phyloP scores from a whole-genome alignment of 30 jellyfish, hydroid and myxozoan genomes.

The Sanderia malayensis region DNA sequence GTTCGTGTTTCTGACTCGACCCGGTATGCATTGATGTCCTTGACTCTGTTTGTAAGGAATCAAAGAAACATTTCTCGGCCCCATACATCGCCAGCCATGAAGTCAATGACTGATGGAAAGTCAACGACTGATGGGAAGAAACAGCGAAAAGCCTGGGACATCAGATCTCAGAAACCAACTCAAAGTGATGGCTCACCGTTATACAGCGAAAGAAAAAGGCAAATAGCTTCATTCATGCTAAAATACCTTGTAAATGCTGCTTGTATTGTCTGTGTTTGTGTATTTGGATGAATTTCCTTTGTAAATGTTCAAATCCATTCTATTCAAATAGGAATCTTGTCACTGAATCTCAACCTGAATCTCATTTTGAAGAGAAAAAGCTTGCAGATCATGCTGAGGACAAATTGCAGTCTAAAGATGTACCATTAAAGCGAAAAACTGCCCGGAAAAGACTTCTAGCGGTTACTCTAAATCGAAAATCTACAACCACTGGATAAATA shows the following conservation, averaged over 20 bases:
- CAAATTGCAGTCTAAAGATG: neutral
- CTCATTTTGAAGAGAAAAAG: no score
- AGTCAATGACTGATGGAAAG: neutral
- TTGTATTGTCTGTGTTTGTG: neutral
- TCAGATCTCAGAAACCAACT: conserved; percentile 24
- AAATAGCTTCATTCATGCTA: neutral
- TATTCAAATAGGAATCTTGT: neutral
- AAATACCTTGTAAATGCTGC: neutral
- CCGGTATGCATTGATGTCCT: neutral
- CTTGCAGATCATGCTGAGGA: neutral
- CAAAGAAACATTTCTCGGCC: conserved; percentile 24
- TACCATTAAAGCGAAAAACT: neutral
- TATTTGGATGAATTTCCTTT: neutral
- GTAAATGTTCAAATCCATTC: neutral
- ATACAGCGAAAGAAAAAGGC: conserved; percentile 33
- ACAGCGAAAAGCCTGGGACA: conserved; percentile 36
- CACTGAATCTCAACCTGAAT: neutral
- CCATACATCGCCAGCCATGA: conserved; percentile 26
- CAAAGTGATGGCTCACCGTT: conserved; percentile 40
- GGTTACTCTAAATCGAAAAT: conserved; percentile 33
- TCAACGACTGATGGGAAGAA: neutral
- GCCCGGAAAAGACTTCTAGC: conserved; percentile 19
- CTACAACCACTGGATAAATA: no score
- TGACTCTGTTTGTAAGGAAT: conserved; percentile 5
- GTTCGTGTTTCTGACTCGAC: neutral